phyloP scores from a whole-genome alignment of 2,888 invertebrate genomes.

The Rhamnusium bicolor region DNA sequence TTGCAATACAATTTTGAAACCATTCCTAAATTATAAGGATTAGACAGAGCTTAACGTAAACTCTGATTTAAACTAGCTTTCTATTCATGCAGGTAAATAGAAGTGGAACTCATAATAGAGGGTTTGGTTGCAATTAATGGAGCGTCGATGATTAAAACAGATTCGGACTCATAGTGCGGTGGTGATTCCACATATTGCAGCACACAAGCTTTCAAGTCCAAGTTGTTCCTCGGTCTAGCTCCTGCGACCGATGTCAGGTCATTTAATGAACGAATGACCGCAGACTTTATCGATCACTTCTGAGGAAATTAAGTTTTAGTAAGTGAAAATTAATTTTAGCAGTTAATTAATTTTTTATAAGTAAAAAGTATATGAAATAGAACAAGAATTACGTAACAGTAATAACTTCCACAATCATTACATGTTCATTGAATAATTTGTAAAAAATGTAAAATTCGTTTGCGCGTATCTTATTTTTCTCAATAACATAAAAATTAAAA shows the following conservation, averaged over 20 bases:
- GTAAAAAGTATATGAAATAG: no score
- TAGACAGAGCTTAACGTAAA: conserved; percentile 28
- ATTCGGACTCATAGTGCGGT: conserved; percentile 54
- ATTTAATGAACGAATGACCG: conserved; percentile 63
- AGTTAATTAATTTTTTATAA: background rate
- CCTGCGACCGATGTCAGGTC: conserved; percentile 52
- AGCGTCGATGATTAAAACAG: conserved; percentile 61
- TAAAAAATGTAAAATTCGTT: no score
- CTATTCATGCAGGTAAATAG: conserved; percentile 57
- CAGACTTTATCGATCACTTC: conserved; percentile 59
- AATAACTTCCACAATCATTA: no score
- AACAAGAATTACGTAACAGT: no score
- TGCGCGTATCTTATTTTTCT: no score
- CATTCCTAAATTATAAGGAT: conserved; percentile 24
- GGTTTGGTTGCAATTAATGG: conserved; percentile 60
- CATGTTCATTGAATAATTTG: no score
- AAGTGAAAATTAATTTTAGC: background rate
- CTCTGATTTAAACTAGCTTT: conserved; percentile 44
- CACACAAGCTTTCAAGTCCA: conserved; percentile 55
- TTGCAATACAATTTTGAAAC: conserved; percentile 11
- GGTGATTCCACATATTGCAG: conserved; percentile 51
- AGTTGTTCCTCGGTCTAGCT: conserved; percentile 44
- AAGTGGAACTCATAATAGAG: conserved; percentile 56
- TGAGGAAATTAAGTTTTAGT: conserved; percentile 3
- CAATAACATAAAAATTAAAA: no score